These are phyloP conservation scores for Gobionotothen gibberifrons DNA, from an alignment of 2,797 vertebrate genomes.

Conservation along the genomic window DNA sequence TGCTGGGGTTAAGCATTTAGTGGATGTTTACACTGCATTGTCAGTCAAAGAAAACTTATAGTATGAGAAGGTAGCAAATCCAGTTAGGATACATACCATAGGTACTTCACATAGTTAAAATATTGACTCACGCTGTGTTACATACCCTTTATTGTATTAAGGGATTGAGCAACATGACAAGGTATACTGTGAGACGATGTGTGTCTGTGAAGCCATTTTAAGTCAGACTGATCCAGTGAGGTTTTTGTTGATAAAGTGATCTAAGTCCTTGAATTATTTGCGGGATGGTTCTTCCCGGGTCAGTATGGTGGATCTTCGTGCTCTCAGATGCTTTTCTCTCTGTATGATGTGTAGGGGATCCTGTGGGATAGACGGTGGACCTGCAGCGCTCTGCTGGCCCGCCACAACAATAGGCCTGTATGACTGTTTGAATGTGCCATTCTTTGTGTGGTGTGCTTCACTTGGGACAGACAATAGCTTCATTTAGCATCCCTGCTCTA, in stretches of 20 bases:
- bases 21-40: neutral
- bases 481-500: conserved; percentile 83
- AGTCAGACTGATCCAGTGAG: neutral
- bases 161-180: neutral
- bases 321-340: conserved; percentile 19
- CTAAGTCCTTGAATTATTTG: neutral
- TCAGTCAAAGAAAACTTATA: neutral
- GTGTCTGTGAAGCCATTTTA: neutral
- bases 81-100: conserved; percentile 25
- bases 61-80: conserved; percentile 21
- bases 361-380: conserved; percentile 67
- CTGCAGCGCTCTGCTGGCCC: conserved; percentile 48
- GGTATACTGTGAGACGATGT: neutral
- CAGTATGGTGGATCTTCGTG: neutral
- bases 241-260: neutral
- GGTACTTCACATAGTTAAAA: neutral
- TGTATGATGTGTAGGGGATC: conserved; percentile 44
- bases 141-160: conserved; percentile 5
- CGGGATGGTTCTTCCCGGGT: conserved; percentile 2
- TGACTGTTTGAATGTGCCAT: conserved; percentile 83
- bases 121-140: conserved; percentile 17
- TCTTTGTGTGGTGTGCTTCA: conserved; percentile 84
- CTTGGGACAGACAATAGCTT: conserved; percentile 86
- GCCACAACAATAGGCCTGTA: conserved; percentile 82
- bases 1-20: conserved; percentile 14